Evolutionary conservation across 2,113 vertebrate species (phyloP).

Genomic region (Cercocebus atys): DNA sequence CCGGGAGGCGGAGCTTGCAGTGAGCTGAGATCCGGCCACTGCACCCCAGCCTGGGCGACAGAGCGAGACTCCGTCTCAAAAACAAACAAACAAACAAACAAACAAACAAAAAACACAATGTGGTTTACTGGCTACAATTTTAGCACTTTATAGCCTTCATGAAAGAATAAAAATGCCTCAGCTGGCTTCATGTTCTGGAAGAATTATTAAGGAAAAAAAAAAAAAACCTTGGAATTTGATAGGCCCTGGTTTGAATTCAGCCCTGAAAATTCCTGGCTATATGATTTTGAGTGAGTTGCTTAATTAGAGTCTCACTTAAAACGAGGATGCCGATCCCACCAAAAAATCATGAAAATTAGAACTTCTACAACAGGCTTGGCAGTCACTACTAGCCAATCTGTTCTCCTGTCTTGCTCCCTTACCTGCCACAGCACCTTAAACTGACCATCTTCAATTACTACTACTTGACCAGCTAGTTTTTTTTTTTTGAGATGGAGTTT

Average conservation of each 20-base stretch:
- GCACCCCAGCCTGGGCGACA: too few relatives aligned
- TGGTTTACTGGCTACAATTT: neutral
- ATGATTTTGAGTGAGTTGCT: neutral
- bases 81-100: too few relatives aligned
- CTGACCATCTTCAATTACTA: neutral
- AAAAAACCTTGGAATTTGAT: neutral
- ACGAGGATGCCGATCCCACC: neutral
- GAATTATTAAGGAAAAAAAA: too few relatives aligned
- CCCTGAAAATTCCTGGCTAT: neutral
- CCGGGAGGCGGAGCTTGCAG: too few relatives aligned
- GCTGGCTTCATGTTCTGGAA: too few relatives aligned
- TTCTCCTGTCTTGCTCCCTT: neutral
- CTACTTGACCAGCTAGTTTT: neutral
- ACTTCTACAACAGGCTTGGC: fast-evolving
- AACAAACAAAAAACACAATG: too few relatives aligned
- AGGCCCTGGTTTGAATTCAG: neutral
- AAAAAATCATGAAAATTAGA: neutral
- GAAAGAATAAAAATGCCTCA: neutral
- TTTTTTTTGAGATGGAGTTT: too few relatives aligned
- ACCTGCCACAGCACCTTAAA: neutral
- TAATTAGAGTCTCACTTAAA: neutral
- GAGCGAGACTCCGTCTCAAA: too few relatives aligned
- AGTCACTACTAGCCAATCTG: neutral
- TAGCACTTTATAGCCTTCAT: neutral
- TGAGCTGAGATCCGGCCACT: too few relatives aligned